Percentiles rank a stretch among this genome's conserved stretches.
These are phyloP conservation scores for Drosophila obscura DNA, from an alignment of 1,140 invertebrate genomes.

Conservation along the genomic window DNA sequence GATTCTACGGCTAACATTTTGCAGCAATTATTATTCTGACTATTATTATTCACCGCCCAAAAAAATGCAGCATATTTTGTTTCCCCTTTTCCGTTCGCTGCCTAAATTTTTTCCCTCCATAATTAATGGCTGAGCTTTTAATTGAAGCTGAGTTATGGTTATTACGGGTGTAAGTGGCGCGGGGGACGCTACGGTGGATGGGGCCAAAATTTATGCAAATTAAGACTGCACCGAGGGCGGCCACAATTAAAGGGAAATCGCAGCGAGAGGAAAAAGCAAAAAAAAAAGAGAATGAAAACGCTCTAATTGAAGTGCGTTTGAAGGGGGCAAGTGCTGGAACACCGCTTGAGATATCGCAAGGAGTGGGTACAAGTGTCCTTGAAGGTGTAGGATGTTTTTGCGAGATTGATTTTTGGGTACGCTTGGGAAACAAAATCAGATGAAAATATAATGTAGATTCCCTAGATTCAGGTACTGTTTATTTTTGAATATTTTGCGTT, in stretches of 20 bases:
- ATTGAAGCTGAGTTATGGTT: conserved; percentile 65
- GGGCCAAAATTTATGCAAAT: conserved; percentile 51
- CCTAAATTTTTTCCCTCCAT: conserved; percentile 37
- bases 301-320: conserved; percentile 50
- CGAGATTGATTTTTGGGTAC: conserved; percentile 3
- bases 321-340: conserved; percentile 36
- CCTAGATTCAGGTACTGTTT: too few species aligned
- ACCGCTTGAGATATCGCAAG: conserved; percentile 28
- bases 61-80: conserved; percentile 33
- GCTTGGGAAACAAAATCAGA: too few species aligned
- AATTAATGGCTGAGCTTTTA: conserved; percentile 68
- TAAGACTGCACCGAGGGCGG: conserved; percentile 38
- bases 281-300: conserved; percentile 34
- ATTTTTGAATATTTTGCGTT: too few species aligned
- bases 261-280: conserved; percentile 10
- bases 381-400: conserved; percentile 14
- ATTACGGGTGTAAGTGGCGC: conserved; percentile 42
- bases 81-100: conserved; percentile 14
- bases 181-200: background rate
- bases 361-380: conserved; percentile 21
- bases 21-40: conserved; percentile 17
- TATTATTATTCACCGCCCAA: conserved; percentile 16
- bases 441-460: too few species aligned
- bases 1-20: conserved; percentile 24
- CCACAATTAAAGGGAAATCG: conserved; percentile 50